Base-by-base conservation (phyloP, 1,140 invertebrate genomes). In the Cydia amplana region DNA sequence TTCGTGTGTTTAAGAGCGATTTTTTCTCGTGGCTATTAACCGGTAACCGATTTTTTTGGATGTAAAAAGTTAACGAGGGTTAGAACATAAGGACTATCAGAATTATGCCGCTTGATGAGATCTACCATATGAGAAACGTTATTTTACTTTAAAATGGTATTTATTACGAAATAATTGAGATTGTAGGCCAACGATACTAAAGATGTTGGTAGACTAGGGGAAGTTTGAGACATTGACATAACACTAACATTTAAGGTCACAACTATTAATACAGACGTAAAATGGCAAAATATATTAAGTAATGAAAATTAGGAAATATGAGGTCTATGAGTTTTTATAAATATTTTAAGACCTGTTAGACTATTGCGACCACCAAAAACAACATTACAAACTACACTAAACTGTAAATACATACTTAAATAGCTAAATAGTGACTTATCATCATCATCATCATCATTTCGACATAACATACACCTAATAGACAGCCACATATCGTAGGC, bases 1-100 rank as follows among this genome's bases (percentile, higher is more conserved):
- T 86, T 82, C 83, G 85, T 91, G 83, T 88, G 86, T 84, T 87
- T 87, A 84, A 85, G 81, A 85, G 80, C 83, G 86, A 85, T 87
- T 89, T 88, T 81, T 81, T 78, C 74, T 60, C 72, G 76, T 81
- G 51, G 83, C 86, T 90, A 85, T 90, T 90, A 87, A 86, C 84
- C 78, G 80, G 86, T 87, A 85, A 85, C 74, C 73, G 49, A 82
- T 76, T 84, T 87, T 85, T 85, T 49, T 72, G 40, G 49, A 75
- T 73, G 75, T 81, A 86, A 85, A 85, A 87, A 82, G 79, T 84
- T 87, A 85, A 86, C 84, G 83, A 87, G 85, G 73, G 78, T 80
- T 81, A 83, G 78, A 81, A 78, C 67, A 70, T 70, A 43, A 70
- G 72, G 60, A 51, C 74, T 67, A 72, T 75, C 64, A 20, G 74